phyloP scores from a whole-genome alignment of 2,888 invertebrate species.

The Drosophila robusta region DNA sequence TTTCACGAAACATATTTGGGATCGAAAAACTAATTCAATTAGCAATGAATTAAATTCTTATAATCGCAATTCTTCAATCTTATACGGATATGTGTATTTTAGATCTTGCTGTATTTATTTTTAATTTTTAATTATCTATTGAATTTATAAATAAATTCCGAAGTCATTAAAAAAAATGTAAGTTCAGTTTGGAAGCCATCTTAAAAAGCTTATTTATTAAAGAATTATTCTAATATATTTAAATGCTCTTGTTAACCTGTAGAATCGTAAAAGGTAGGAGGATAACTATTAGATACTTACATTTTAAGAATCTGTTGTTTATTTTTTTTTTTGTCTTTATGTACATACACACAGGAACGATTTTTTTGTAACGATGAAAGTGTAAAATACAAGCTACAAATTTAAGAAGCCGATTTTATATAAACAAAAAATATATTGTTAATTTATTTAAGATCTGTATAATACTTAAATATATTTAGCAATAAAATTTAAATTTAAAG shows the following conservation, averaged over 20 bases:
- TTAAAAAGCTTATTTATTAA: neutral
- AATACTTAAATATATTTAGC: slow-evolving; percentile 38
- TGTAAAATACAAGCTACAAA: slow-evolving; percentile 50
- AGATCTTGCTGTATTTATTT: too few species aligned
- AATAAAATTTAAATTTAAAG: slow-evolving; percentile 21
- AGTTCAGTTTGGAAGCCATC: slow-evolving; percentile 8
- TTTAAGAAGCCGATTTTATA: slow-evolving; percentile 64
- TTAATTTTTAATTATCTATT: neutral
- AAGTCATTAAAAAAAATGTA: neutral
- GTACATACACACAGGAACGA: slow-evolving; percentile 24
- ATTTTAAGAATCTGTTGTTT: slow-evolving; percentile 35
- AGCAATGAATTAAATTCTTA: too few species aligned
- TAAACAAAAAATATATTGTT: slow-evolving; percentile 47
- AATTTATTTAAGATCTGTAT: slow-evolving; percentile 51
- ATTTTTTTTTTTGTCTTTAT: slow-evolving; percentile 17
- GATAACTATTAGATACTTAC: slow-evolving; percentile 16
- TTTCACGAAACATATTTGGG: too few species aligned
- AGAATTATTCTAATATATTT: slow-evolving; percentile 15
- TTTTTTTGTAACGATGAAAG: slow-evolving; percentile 28
- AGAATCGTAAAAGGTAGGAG: slow-evolving; percentile 8
- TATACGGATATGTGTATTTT: too few species aligned
- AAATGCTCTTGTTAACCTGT: slow-evolving; percentile 29
- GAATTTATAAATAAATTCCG: too few species aligned
- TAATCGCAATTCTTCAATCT: too few species aligned
- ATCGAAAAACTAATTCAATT: too few species aligned